phyloP scores from a whole-genome alignment of 2,888 invertebrate genomes.

The Drosophila affinis region DNA sequence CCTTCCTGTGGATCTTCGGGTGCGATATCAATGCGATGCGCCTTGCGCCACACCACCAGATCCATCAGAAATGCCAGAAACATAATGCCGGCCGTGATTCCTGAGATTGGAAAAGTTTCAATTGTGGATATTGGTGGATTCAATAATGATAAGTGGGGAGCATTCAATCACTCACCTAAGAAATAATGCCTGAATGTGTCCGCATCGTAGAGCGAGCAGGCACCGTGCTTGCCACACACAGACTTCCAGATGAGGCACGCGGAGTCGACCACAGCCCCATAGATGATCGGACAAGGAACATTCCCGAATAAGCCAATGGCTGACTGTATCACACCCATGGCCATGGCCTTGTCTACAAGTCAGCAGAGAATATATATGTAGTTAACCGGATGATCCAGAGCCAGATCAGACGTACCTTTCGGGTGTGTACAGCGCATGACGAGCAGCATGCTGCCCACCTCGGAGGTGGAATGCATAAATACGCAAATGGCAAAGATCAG shows the following conservation, averaged over 20 bases:
- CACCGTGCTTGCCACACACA: slow-evolving; percentile 91
- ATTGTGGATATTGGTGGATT: background rate
- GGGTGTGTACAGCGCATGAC: slow-evolving; percentile 96
- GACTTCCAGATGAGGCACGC: slow-evolving; percentile 94
- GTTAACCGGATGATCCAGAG: background rate
- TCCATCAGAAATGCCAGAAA: slow-evolving; percentile 95
- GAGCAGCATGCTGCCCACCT: slow-evolving; percentile 95
- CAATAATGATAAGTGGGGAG: background rate
- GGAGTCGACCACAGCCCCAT: slow-evolving; percentile 95
- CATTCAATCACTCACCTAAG: slow-evolving; percentile 86
- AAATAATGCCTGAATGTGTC: slow-evolving; percentile 93
- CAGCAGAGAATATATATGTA: background rate
- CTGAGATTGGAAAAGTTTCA: slow-evolving; percentile 84
- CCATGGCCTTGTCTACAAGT: slow-evolving; percentile 93
- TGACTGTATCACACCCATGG: slow-evolving; percentile 95
- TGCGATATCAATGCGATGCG: slow-evolving; percentile 90
- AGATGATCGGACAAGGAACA: slow-evolving; percentile 97
- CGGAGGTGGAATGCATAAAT: slow-evolving; percentile 96
- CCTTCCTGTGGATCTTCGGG: slow-evolving; percentile 83
- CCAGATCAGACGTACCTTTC: slow-evolving; percentile 84
- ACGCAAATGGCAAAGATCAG: slow-evolving; percentile 93
- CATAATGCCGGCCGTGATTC: slow-evolving; percentile 93
- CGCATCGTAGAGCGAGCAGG: slow-evolving; percentile 94
- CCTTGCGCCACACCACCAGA: slow-evolving; percentile 94
- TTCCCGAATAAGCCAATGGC: slow-evolving; percentile 97